phyloP scores from a whole-genome alignment of 1,140 invertebrate species.

The Drosophila pseudoananassae region DNA sequence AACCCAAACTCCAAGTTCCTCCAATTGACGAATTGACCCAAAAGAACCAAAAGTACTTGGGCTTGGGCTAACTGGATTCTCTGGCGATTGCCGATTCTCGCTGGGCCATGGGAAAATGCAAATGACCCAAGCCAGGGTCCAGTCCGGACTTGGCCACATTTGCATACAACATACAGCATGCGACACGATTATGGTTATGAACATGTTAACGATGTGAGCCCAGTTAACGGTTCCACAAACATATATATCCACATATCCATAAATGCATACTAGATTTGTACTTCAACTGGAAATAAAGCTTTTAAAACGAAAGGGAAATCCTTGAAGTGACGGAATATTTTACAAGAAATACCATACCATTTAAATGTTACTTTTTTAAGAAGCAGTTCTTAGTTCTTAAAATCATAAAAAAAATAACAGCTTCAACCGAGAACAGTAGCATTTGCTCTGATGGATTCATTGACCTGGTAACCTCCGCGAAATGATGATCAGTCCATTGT shows the following conservation, averaged over 20 bases:
- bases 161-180: conserved; percentile 13
- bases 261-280: neutral
- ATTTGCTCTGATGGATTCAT: conserved; percentile 31
- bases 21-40: conserved; percentile 75
- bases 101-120: conserved; percentile 58
- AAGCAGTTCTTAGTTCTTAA: no score
- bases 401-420: no score
- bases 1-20: conserved; percentile 12
- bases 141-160: conserved; percentile 24
- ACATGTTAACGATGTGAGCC: conserved; percentile 22
- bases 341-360: neutral
- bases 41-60: conserved; percentile 21
- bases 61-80: conserved; percentile 15
- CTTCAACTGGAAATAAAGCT: neutral
- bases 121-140: conserved; percentile 20
- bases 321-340: conserved; percentile 2
- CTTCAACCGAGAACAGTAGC: neutral
- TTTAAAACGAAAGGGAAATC: conserved; percentile 30
- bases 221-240: conserved; percentile 9
- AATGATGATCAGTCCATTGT: conserved; percentile 27
- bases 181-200: conserved; percentile 24
- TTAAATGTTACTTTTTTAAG: no score
- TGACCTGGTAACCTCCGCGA: conserved; percentile 44
- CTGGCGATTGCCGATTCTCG: neutral
- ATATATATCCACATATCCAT: neutral